These are phyloP conservation scores for Luffia ferchaultella DNA, from an alignment of 2,888 invertebrate genomes.

Conservation along the genomic window DNA sequence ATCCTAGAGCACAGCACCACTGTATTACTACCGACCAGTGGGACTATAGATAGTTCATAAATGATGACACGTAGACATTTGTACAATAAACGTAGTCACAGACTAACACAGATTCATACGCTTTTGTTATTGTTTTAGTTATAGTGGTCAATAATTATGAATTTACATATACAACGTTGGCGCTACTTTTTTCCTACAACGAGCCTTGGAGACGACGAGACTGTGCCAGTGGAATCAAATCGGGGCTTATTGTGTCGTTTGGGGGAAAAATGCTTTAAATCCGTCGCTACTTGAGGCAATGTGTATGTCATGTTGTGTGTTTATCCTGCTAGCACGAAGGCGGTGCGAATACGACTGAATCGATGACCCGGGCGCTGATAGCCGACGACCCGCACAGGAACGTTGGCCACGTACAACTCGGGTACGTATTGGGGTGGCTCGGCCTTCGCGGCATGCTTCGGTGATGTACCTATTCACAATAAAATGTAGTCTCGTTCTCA, in stretches of 20 bases:
- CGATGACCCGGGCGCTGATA: slow-evolving; percentile 95
- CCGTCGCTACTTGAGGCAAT: not conserved
- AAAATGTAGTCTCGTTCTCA: not conserved
- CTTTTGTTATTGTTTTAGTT: not conserved
- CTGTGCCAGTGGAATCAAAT: slow-evolving; percentile 19
- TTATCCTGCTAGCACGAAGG: slow-evolving; percentile 88
- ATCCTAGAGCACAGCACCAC: too few relatives aligned
- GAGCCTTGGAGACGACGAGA: slow-evolving; percentile 34
- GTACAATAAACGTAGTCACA: not conserved
- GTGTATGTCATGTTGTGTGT: slow-evolving; percentile 53
- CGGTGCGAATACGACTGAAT: slow-evolving; percentile 92
- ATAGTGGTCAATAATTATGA: not conserved
- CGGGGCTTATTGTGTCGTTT: slow-evolving; percentile 31
- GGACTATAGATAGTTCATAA: not conserved
- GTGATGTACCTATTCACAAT: not conserved
- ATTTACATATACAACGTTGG: slow-evolving; percentile 26
- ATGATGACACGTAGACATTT: not conserved
- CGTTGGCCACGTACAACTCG: slow-evolving; percentile 92
- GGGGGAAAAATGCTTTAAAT: not conserved
- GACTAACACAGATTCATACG: not conserved
- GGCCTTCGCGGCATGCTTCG: not conserved
- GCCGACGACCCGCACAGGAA: slow-evolving; percentile 91
- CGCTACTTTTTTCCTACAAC: slow-evolving; percentile 66
- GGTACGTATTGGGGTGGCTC: slow-evolving; percentile 76
- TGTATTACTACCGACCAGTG: not conserved